Percentiles rank a stretch among this genome's conserved stretches.
Conservation (phyloP, 2,888 invertebrate species). For the Cantharis lateralis region DNA sequence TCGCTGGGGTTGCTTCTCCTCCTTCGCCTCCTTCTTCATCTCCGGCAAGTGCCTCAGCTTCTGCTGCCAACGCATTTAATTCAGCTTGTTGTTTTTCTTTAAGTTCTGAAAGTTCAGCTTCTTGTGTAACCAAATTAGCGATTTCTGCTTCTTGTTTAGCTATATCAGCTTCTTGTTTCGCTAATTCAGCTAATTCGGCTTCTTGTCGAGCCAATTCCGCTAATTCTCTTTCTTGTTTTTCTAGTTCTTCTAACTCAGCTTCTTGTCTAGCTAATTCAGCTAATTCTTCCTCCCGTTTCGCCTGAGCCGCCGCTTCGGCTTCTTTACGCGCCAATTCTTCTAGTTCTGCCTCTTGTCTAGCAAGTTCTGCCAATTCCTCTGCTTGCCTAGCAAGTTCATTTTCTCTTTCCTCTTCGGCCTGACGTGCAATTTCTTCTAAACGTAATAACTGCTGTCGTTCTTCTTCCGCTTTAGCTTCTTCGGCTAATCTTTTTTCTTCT, state of each 20-base stretch:
- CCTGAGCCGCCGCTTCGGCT: conserved; percentile 59
- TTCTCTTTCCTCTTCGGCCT: conserved; percentile 68
- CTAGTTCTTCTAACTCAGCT: conserved; percentile 65
- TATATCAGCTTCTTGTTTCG: conserved; percentile 41
- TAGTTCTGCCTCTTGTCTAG: conserved; percentile 67
- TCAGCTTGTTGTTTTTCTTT: conserved; percentile 34
- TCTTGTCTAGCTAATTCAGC: conserved; percentile 58
- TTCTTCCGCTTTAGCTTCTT: conserved; percentile 53
- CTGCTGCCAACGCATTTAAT: conserved; percentile 44
- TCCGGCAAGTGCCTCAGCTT: conserved; percentile 40
- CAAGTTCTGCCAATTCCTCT: conserved; percentile 55
- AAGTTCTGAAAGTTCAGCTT: conserved; percentile 32
- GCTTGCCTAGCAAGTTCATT: conserved; percentile 70
- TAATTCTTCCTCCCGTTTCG: conserved; percentile 64
- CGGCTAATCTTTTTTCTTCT: conserved; percentile 57
- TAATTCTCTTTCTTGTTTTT: conserved; percentile 63
- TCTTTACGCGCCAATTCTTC: conserved; percentile 63
- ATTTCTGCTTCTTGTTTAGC: conserved; percentile 45
- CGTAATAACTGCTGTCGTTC: conserved; percentile 58
- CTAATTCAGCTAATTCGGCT: conserved; percentile 64
- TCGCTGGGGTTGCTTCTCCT: conserved; percentile 47
- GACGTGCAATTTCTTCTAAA: conserved; percentile 64
- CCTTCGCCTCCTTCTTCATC: conserved; percentile 8
- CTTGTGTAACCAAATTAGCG: conserved; percentile 43
- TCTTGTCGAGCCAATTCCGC: conserved; percentile 56